Conservation (phyloP, 2,113 vertebrate genomes). For the Falco punctatus region DNA sequence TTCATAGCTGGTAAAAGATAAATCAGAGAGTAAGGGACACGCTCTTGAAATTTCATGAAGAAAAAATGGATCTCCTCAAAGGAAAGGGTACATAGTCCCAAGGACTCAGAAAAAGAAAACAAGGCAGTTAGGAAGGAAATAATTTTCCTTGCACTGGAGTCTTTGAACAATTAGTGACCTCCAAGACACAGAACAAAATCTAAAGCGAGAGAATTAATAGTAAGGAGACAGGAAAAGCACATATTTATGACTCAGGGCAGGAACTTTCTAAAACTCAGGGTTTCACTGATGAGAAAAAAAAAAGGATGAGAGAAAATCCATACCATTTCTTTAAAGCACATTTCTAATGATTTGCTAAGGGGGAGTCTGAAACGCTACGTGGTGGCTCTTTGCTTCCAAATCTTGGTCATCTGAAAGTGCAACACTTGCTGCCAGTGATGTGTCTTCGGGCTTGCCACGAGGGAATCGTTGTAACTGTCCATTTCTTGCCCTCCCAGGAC, state of each 20-base stretch:
- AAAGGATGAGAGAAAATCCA: background rate
- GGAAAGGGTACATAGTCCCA: background rate
- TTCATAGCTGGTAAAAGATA: background rate
- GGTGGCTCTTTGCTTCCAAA: background rate
- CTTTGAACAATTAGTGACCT: slow-evolving; percentile 26
- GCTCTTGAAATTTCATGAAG: background rate
- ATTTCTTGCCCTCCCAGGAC: background rate
- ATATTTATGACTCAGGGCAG: slow-evolving; percentile 24
- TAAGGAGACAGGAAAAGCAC: background rate
- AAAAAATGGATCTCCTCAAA: background rate
- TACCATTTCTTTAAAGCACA: background rate
- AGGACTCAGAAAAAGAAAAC: background rate
- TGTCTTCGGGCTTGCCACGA: background rate
- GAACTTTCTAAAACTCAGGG: background rate
- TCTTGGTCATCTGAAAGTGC: background rate
- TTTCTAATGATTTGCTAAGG: background rate
- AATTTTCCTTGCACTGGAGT: background rate
- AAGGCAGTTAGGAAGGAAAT: background rate
- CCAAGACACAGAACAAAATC: background rate
- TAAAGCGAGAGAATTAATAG: background rate
- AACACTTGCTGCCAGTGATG: background rate
- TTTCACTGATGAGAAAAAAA: slow-evolving; percentile 18
- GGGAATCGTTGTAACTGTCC: background rate
- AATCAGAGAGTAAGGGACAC: background rate
- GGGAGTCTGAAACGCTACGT: background rate